Evolutionary conservation across 1,140 invertebrate species (phyloP).

Genomic region (Ladona fulva): DNA sequence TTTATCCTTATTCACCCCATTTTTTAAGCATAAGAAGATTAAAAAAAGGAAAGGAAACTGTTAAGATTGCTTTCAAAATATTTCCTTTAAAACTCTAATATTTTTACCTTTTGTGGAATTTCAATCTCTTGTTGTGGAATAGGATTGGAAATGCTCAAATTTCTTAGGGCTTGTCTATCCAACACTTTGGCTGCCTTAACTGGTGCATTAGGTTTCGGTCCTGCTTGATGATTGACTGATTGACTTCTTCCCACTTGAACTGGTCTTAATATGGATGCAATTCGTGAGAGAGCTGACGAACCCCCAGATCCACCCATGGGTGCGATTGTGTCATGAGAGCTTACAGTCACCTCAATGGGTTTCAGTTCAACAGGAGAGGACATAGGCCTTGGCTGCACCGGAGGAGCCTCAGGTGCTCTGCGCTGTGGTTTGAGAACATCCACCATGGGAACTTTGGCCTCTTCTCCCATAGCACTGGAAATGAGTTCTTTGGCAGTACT

Average conservation of each 20-base stretch:
- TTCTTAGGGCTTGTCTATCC: constrained; percentile 59
- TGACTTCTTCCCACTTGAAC: constrained; percentile 31
- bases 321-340: neutral
- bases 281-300: constrained; percentile 1
- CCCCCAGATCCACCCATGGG: neutral
- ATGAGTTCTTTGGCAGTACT: constrained; percentile 62
- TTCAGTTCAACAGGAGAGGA: constrained; percentile 38
- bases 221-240: constrained; percentile 33
- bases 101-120: constrained; percentile 44
- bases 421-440: neutral
- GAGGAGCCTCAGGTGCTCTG: constrained; percentile 12
- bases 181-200: constrained; percentile 51
- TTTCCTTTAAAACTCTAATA: constrained; percentile 33
- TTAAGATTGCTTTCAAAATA: no score
- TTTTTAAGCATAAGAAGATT: no score
- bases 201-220: constrained; percentile 33
- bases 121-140: constrained; percentile 60
- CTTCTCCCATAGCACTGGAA: constrained; percentile 30
- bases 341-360: neutral
- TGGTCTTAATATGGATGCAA: constrained; percentile 15
- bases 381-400: constrained; percentile 30
- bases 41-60: no score
- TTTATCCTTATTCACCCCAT: neutral
- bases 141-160: constrained; percentile 69
- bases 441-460: constrained; percentile 26